Conservation (phyloP, 2,113 vertebrate genomes). For the Brachypteracias leptosomus region DNA sequence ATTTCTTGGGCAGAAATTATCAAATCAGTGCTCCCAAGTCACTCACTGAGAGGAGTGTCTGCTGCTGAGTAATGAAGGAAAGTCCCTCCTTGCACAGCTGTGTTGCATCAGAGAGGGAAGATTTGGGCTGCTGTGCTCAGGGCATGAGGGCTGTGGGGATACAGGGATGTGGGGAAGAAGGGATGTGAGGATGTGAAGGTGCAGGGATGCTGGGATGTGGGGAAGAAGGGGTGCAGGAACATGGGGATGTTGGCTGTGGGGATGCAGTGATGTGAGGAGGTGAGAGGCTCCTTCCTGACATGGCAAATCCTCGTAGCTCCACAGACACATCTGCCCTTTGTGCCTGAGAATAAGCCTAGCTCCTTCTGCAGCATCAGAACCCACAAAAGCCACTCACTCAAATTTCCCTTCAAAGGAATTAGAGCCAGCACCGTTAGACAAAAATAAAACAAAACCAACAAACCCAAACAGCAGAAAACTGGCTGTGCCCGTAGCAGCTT, state of each 20-base stretch:
- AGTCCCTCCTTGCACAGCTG: not conserved
- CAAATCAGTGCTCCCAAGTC: not conserved
- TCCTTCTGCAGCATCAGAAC: not conserved
- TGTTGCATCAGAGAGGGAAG: not conserved
- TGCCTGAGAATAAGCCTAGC: not conserved
- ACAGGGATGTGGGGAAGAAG: no score
- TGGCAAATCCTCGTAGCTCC: not conserved
- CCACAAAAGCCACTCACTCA: not conserved
- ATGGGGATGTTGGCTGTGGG: not conserved
- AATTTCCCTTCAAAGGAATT: not conserved
- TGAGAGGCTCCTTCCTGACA: not conserved
- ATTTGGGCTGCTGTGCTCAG: not conserved
- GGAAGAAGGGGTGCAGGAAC: not conserved
- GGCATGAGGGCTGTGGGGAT: not conserved
- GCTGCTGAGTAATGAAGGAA: not conserved
- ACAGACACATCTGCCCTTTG: not conserved
- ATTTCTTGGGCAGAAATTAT: not conserved
- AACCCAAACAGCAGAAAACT: not conserved
- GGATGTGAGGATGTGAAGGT: not conserved
- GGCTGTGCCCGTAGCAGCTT: not conserved
- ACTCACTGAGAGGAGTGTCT: not conserved
- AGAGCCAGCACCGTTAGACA: accelerated
- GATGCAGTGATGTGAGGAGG: not conserved
- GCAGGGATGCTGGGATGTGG: not conserved
- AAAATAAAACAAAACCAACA: not conserved